Evolutionary conservation across 2,797 vertebrate species (phyloP).

Genomic region (Anas georgica): DNA sequence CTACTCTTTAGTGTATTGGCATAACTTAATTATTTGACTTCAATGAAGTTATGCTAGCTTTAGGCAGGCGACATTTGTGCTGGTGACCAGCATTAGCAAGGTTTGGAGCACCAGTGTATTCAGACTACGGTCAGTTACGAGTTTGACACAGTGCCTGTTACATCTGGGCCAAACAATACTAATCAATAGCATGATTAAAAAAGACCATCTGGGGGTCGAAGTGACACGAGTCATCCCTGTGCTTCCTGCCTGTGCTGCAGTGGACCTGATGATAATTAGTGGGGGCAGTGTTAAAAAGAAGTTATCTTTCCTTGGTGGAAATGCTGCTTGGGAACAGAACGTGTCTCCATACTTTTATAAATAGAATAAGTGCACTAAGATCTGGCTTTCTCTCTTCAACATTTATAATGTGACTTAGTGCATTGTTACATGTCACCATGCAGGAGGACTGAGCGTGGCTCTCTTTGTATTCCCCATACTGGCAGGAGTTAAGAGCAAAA

Average conservation of each 20-base stretch:
- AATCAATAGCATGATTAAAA: neutral
- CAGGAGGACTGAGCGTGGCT: neutral
- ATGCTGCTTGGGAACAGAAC: neutral
- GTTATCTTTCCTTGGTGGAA: neutral
- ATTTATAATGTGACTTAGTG: neutral
- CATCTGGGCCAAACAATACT: neutral
- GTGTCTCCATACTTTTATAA: neutral
- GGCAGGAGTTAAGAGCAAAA: neutral
- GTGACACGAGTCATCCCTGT: neutral
- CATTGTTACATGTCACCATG: neutral
- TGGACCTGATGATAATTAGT: neutral
- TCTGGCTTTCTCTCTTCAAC: neutral
- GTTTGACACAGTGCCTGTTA: neutral
- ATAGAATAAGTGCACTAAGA: neutral
- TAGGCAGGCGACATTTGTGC: accelerated
- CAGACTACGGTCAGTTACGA: neutral
- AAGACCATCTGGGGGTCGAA: neutral
- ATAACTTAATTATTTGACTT: neutral
- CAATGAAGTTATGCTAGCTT: neutral
- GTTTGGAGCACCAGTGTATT: neutral
- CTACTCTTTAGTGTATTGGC: neutral
- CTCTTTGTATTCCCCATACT: neutral
- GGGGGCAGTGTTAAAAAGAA: neutral
- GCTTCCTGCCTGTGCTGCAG: neutral
- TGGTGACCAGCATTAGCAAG: neutral